Evolutionary conservation across 2,113 vertebrate genomes (phyloP).

Genomic region (Campylomormyrus numenius): DNA sequence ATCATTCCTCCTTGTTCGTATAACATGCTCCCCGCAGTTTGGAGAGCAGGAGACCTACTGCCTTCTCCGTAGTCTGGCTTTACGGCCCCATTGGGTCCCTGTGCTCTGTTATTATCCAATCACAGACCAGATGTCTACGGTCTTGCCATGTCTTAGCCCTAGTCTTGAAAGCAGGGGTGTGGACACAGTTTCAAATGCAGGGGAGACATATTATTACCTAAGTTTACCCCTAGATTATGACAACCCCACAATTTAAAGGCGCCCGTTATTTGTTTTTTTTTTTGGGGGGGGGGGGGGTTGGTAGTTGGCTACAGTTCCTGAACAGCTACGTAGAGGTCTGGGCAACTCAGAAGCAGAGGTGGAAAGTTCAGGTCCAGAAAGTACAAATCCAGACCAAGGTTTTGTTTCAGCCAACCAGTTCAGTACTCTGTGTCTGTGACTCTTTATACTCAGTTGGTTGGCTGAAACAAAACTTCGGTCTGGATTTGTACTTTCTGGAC

Average conservation of each 20-base stretch:
- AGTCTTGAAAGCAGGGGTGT: constrained; percentile 2
- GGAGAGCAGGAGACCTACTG: constrained; percentile 30
- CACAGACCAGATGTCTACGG: not conserved
- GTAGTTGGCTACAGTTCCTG: constrained; percentile 44
- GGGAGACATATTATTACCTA: not conserved
- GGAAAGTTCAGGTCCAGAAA: too few species aligned
- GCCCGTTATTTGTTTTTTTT: not conserved
- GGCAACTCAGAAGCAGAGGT: too few species aligned
- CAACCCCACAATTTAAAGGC: not conserved
- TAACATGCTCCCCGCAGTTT: constrained; percentile 62
- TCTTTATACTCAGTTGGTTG: too few species aligned
- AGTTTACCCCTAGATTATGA: not conserved
- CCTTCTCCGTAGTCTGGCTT: not conserved
- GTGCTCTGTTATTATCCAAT: not conserved
- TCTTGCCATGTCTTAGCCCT: not conserved
- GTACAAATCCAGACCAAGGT: too few species aligned
- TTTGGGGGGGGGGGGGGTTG: not conserved
- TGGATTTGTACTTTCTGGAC: too few species aligned
- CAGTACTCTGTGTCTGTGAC: too few species aligned
- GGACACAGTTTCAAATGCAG: not conserved
- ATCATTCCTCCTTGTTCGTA: constrained; percentile 59
- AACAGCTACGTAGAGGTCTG: constrained; percentile 32
- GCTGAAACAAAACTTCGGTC: too few species aligned
- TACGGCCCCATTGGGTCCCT: not conserved
- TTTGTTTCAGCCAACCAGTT: too few species aligned